Percentiles rank a stretch among this genome's conserved stretches.
phyloP scores from a whole-genome alignment of 2,888 invertebrate species.

The Nasonia oneida region DNA sequence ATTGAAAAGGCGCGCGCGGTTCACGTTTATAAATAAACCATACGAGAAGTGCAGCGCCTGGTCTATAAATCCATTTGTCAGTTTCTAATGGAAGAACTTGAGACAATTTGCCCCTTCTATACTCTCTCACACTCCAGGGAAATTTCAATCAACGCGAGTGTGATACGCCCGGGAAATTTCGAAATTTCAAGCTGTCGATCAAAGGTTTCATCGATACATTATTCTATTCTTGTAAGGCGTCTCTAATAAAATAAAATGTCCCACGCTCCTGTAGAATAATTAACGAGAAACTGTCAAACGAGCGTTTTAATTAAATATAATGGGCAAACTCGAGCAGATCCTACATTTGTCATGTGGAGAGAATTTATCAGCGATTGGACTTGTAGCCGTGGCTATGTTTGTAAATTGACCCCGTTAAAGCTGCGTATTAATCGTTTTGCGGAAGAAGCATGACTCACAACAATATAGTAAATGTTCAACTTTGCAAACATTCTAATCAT shows the following conservation, averaged over 20 bases:
- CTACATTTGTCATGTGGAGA: neutral
- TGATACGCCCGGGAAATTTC: neutral
- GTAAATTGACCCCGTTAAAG: neutral
- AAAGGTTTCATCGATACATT: neutral
- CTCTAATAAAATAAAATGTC: too few species aligned
- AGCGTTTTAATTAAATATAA: neutral
- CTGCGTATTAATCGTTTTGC: neutral
- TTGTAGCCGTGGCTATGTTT: neutral
- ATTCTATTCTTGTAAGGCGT: too few species aligned
- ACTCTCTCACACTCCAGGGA: neutral
- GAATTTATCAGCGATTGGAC: conserved; percentile 17
- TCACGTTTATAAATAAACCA: conserved; percentile 39
- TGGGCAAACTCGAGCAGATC: neutral
- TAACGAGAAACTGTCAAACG: too few species aligned
- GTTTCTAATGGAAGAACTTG: neutral
- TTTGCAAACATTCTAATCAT: too few species aligned
- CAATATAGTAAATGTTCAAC: too few species aligned
- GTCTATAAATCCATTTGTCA: conserved; percentile 25
- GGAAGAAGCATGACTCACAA: neutral
- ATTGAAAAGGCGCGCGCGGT: neutral
- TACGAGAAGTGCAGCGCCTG: neutral
- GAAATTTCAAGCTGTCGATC: neutral
- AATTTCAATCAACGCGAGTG: conserved; percentile 1
- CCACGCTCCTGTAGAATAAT: too few species aligned
- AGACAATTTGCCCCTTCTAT: neutral